Base-by-base conservation (phyloP, 2,888 invertebrate genomes). In the Perizoma flavofasciatum region DNA sequence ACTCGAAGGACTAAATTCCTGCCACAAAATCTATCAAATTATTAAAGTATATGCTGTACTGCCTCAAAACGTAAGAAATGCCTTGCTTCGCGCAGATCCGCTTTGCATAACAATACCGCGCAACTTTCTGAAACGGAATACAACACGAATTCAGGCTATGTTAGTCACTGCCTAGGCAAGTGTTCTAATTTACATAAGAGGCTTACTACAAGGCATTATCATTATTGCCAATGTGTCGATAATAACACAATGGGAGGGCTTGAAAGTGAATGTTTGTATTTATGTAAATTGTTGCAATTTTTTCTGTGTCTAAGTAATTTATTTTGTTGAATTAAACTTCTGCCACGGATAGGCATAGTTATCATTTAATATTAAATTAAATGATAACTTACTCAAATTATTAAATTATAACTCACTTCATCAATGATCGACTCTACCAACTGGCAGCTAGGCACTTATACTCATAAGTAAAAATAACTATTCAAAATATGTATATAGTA, bases 31-130 rank as follows among this genome's bases (percentile, higher is more conserved):
- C 6, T 0, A 37, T 7, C 37, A 3, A 37, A 5, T 37, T 11
- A 37, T 11, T 4, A 49, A 22, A 32, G 2, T n/a, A 32, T n/a
- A 55, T 49, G 58, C 55, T 46, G n/a, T 44, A n/a, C 44, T 46
- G 46, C 47, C 48, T 51, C 39, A 50, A 65, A 65, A 65, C 55
- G 61, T 54, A 46, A 59, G 54, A 61, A 60, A 53, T 59, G 55
- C 45, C 52, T 44, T 60, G 52, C 11, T 67, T 49, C 54, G 56
- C 57, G 40, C 53, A 60, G 45, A 83, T 85, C 84, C 82, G 83
- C 75, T 85, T 87, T 86, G 86, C 88, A 86, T 86, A 86, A 89
- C 82, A 83, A 84, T 82, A 75, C 73, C 79, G 77, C 81, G 73
- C 77, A 74, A 77, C 81, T 81, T 80, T 79, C 81, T 75, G 68